These are phyloP conservation scores for Euleptes europaea DNA, from an alignment of 2,113 vertebrate genomes.

Conservation along the genomic window DNA sequence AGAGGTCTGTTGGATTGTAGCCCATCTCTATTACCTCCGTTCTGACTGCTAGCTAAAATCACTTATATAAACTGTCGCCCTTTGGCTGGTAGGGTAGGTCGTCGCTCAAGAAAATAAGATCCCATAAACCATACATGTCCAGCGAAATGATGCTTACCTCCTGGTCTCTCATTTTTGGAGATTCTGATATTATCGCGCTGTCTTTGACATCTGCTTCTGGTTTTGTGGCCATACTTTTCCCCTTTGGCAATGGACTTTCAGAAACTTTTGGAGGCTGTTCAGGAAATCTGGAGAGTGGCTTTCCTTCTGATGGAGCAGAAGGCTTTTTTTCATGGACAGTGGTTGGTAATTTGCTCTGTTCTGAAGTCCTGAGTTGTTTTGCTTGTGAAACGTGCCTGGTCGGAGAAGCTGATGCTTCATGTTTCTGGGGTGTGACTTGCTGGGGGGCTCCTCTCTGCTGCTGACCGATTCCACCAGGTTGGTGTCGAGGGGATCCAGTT, in stretches of 20 bases:
- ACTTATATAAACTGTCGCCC: not conserved
- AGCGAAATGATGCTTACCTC: constrained; percentile 82
- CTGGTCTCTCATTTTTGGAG: constrained; percentile 82
- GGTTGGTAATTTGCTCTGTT: constrained; percentile 75
- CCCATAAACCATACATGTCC: not conserved
- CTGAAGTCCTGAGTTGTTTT: constrained; percentile 78
- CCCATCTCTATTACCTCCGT: not conserved
- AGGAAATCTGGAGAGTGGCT: constrained; percentile 60
- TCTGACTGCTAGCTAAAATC: not conserved
- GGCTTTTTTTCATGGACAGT: constrained; percentile 77
- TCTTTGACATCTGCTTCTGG: constrained; percentile 75
- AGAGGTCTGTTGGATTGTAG: not conserved
- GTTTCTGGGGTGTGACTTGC: constrained; percentile 43
- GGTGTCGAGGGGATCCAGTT: constrained; percentile 76
- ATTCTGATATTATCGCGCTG: constrained; percentile 76
- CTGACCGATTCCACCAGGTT: constrained; percentile 52
- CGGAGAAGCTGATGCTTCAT: constrained; percentile 21
- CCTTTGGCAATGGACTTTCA: constrained; percentile 49
- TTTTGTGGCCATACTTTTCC: constrained; percentile 61
- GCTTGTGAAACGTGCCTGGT: constrained; percentile 78
- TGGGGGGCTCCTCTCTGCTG: constrained; percentile 72
- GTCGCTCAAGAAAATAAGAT: not conserved
- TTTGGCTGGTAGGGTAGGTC: not conserved
- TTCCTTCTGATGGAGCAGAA: constrained; percentile 51
- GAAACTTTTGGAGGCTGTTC: constrained; percentile 58